phyloP scores from a whole-genome alignment of 2,113 vertebrate genomes.

The Capreolus pygargus region DNA sequence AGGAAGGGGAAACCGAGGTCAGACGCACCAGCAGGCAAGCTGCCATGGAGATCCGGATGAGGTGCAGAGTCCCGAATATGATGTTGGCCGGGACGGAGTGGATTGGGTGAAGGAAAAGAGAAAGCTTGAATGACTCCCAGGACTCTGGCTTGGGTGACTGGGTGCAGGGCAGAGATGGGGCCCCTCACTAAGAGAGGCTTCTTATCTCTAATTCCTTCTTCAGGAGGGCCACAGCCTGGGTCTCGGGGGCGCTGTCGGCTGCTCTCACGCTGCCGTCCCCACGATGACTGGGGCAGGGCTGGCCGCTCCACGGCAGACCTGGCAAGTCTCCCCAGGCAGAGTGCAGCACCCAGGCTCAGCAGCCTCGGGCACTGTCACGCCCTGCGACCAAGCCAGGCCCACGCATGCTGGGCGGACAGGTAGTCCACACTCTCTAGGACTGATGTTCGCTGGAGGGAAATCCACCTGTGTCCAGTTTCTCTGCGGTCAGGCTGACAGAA shows the following conservation, averaged over 20 bases:
- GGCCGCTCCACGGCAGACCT: not conserved
- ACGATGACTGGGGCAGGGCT: too few relatives aligned
- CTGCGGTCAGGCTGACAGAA: not conserved
- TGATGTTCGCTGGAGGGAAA: not conserved
- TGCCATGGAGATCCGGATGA: not conserved
- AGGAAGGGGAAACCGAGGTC: not conserved
- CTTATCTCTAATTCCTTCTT: not conserved
- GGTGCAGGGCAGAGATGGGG: not conserved
- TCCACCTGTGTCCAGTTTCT: constrained; percentile 10
- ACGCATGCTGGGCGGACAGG: not conserved
- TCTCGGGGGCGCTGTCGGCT: not conserved
- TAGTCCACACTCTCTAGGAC: not conserved
- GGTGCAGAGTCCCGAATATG: not conserved
- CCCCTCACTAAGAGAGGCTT: not conserved
- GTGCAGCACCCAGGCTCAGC: rapidly evolving
- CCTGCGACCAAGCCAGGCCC: not conserved
- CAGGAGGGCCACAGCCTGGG: not conserved
- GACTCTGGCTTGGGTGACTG: not conserved
- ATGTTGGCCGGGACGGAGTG: not conserved
- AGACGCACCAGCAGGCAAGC: not conserved
- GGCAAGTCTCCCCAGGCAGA: not conserved
- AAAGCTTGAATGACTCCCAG: not conserved
- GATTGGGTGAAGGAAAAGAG: not conserved
- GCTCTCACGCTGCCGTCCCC: not conserved
- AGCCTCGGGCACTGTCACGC: not conserved